Percentiles rank a stretch among this genome's conserved stretches.
Conservation (phyloP, 1,140 invertebrate species). For the Penaeus indicus region DNA sequence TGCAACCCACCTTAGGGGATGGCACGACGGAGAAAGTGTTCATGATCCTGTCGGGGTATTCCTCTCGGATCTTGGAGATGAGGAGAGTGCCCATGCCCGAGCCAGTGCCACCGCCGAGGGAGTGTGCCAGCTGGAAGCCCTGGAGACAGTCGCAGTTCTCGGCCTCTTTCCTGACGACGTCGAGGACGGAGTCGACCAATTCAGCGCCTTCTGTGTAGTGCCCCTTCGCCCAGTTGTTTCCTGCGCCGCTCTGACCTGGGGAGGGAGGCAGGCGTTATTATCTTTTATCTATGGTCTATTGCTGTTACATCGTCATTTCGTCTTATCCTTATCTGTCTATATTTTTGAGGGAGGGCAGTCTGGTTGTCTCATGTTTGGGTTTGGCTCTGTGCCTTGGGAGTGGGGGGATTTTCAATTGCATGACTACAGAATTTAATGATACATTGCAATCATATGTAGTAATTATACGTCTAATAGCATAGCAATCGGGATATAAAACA, state of each 20-base stretch:
- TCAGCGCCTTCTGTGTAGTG: slow-evolving; percentile 12
- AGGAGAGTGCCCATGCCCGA: slow-evolving; percentile 8
- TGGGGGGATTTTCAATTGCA: too few relatives aligned
- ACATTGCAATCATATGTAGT: too few relatives aligned
- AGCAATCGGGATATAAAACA: too few relatives aligned
- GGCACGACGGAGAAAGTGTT: slow-evolving; percentile 16
- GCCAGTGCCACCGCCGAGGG: slow-evolving; percentile 22
- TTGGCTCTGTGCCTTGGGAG: too few relatives aligned
- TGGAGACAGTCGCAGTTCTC: slow-evolving; percentile 24
- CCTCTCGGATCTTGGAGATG: background rate
- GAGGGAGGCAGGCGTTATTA: too few relatives aligned
- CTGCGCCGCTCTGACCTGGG: slow-evolving; percentile 12
- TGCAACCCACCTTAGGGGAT: background rate
- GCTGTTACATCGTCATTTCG: too few relatives aligned
- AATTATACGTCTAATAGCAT: too few relatives aligned
- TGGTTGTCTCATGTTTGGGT: too few relatives aligned
- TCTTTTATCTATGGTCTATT: too few relatives aligned
- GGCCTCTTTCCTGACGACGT: background rate
- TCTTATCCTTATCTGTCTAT: too few relatives aligned
- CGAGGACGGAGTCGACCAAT: background rate
- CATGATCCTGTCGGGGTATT: slow-evolving; percentile 20
- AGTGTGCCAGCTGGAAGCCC: slow-evolving; percentile 12
- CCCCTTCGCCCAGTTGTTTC: slow-evolving; percentile 17
- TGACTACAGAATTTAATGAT: too few relatives aligned
- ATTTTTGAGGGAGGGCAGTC: too few relatives aligned